phyloP scores from a whole-genome alignment of 2,888 invertebrate species.

The Bombylius discolor region DNA sequence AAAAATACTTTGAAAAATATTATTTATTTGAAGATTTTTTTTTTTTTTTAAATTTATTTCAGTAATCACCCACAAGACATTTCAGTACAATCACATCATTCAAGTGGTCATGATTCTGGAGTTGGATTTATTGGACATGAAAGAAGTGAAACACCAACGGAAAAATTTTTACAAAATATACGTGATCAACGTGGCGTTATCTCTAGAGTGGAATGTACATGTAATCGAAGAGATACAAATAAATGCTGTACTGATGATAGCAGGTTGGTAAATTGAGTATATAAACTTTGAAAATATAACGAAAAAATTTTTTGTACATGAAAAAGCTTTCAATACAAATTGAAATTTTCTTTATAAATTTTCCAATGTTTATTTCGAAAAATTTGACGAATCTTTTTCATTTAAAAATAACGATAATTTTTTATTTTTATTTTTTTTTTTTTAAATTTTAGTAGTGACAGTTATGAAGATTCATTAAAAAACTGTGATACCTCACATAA shows the following conservation, averaged over 20 bases:
- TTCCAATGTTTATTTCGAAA: too few relatives aligned
- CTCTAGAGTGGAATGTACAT: conserved; percentile 9
- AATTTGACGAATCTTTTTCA: too few relatives aligned
- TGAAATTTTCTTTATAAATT: too few relatives aligned
- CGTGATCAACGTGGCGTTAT: conserved; percentile 6
- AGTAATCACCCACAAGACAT: conserved; percentile 46
- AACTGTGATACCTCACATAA: conserved; percentile 23
- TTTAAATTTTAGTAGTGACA: conserved; percentile 40
- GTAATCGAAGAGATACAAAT: conserved; percentile 4
- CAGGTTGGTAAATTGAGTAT: conserved; percentile 8
- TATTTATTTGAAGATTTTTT: neutral
- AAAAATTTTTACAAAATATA: conserved; percentile 10
- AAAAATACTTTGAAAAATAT: too few relatives aligned
- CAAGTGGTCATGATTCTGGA: conserved; percentile 71
- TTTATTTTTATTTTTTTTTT: neutral
- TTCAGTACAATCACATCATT: conserved; percentile 67
- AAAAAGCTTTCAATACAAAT: too few relatives aligned
- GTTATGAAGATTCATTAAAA: conserved; percentile 71
- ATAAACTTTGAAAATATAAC: neutral
- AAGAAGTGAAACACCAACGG: conserved; percentile 13
- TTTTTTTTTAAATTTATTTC: conserved; percentile 10
- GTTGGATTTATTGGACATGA: conserved; percentile 43
- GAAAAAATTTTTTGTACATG: too few relatives aligned
- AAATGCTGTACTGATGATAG: conserved; percentile 13
- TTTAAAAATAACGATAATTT: neutral